A percentile compares a stretch with the other conserved stretches of the same genome.
These are phyloP conservation scores for Cataglyphis cursor DNA, from an alignment of 2,888 invertebrate genomes.

Conservation along the genomic window DNA sequence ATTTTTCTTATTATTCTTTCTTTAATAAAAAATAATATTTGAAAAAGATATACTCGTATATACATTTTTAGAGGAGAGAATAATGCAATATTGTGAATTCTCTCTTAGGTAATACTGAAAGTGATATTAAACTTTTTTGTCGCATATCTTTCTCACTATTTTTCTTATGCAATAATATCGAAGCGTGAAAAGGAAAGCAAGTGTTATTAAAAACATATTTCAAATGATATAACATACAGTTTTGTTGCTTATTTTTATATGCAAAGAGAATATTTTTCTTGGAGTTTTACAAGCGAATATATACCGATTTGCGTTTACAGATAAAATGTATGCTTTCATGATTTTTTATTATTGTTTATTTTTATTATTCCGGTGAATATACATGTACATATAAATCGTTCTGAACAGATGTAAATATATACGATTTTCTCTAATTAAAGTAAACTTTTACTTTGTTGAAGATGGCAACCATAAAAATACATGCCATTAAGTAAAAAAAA, in stretches of 20 bases:
- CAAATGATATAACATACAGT: not conserved
- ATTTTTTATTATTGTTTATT: not conserved
- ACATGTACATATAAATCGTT: not conserved
- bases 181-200: not conserved
- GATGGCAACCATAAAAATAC: not conserved
- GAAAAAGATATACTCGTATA: not conserved
- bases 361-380: not conserved
- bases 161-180: not conserved
- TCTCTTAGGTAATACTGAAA: not conserved
- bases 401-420: not conserved
- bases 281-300: not conserved
- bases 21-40: not conserved
- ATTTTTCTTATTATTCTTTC: not conserved
- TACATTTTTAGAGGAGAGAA: not conserved
- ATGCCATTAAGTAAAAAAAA: not conserved
- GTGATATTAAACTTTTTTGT: not conserved
- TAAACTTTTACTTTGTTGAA: not conserved
- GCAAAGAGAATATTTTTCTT: not conserved
- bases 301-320: not conserved
- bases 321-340: not conserved
- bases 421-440: not conserved
- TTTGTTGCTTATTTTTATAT: not conserved
- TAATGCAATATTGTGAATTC: not conserved
- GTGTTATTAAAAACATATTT: not conserved
- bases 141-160: not conserved